These are phyloP conservation scores for Circaetus cinerascens DNA, from an alignment of 2,113 vertebrate species.

Conservation along the genomic window DNA sequence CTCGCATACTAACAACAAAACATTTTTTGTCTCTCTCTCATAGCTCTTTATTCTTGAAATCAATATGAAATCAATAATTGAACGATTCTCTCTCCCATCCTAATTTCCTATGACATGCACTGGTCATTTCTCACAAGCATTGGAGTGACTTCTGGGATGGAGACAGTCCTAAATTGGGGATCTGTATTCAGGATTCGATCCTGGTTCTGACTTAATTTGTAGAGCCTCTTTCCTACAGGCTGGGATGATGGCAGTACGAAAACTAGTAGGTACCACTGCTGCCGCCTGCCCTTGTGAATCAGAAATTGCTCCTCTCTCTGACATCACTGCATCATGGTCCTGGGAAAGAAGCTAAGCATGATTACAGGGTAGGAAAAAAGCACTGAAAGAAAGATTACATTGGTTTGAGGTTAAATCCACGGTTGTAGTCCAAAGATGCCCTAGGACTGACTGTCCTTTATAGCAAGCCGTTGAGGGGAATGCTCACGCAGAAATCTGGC, in stretches of 20 bases:
- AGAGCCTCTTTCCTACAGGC: background rate
- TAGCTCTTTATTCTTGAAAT: background rate
- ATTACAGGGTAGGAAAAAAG: constrained; percentile 11
- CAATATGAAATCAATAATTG: background rate
- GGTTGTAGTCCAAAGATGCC: background rate
- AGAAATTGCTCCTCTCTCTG: background rate
- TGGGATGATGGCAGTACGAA: background rate
- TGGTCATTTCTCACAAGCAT: background rate
- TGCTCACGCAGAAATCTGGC: constrained; percentile 1
- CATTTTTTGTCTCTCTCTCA: background rate
- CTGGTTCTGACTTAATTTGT: background rate
- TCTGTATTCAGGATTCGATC: background rate
- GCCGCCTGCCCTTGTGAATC: background rate
- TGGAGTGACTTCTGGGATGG: background rate
- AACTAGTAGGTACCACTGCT: background rate
- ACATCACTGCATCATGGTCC: background rate
- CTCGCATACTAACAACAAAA: background rate
- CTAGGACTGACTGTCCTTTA: constrained; percentile 12
- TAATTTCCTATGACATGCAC: background rate
- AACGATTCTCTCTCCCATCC: background rate
- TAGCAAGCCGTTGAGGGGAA: background rate
- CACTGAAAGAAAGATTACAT: background rate
- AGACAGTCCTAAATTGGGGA: background rate
- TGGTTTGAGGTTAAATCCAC: constrained; percentile 10
- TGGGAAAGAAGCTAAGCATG: constrained; percentile 18